Evolutionary conservation across 2,113 vertebrate species (phyloP).

Genomic region (Pseudolaguvia tuberculata): DNA sequence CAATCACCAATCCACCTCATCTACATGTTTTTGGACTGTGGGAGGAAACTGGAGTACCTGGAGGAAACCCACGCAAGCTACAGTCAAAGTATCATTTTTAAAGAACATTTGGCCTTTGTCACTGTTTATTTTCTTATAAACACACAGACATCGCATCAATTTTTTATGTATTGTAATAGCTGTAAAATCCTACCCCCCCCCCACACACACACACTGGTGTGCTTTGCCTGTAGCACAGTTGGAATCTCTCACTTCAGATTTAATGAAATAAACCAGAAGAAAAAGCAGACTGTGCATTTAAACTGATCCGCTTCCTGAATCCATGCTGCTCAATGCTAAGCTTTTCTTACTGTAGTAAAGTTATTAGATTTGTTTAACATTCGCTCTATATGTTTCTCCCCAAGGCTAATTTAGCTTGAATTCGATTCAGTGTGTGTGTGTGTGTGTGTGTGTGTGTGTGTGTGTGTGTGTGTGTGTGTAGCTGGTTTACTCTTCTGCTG

Average conservation of each 20-base stretch:
- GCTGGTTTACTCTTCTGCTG: background rate
- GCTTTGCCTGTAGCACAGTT: background rate
- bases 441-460: too few species aligned
- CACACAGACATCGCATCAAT: too few species aligned
- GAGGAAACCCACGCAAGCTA: too few species aligned
- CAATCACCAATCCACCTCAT: too few species aligned
- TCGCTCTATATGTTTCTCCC: background rate
- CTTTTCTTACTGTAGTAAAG: background rate
- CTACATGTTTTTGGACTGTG: too few species aligned
- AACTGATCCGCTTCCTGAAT: background rate
- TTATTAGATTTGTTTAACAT: background rate
- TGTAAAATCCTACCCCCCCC: background rate
- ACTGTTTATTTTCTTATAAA: background rate
- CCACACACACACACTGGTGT: background rate
- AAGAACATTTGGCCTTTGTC: background rate
- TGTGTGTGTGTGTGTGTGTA: background rate
- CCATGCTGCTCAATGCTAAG: background rate
- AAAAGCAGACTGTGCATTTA: background rate
- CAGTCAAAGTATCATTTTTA: too few species aligned
- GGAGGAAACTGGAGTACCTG: too few species aligned
- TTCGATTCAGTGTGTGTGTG: background rate
- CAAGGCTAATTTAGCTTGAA: background rate
- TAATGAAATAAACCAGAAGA: background rate
- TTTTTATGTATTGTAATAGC: constrained; percentile 3
- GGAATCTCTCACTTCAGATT: background rate